Evolutionary conservation across 2,113 vertebrate species (phyloP), one percentile per base, ranked within the genome.

Genomic region (Anseranas semipalmata): DNA sequence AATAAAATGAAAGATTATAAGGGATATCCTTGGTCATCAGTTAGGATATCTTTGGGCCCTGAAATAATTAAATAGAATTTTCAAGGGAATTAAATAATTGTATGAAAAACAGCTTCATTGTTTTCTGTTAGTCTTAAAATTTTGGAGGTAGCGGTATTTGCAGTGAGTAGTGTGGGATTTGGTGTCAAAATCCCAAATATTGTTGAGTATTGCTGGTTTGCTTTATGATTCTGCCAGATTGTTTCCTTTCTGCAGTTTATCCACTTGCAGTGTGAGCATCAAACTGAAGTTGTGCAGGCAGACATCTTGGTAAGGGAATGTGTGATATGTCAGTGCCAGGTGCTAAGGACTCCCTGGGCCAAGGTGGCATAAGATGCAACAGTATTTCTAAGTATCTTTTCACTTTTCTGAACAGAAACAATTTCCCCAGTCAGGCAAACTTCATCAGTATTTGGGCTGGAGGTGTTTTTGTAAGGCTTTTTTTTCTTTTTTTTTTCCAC

Each of bases 401-500:
- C 43, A 22, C 27, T 82, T 92, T 56, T 62, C 32, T 45, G 39
- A 78, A 68, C 41, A 71, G 15, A 50, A 62, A 5, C 28, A 81
- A 4, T 30, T 45, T 7, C n/a, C 37, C 6, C 39, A 60, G 17
- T 30, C 17, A 65, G 77, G 56, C 52, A 72, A 50, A 87, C 3
- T 59, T 59, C 27, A 35, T 56, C 56, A 39, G 8, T 84, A 53
- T 74, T 55, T 91, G 60, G 43, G 24, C 70, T 53, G 18, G 7
- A 39, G 60, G n/a, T 8, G 32, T 89, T 50, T 79, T 41, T 11
- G 8, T 46, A 19, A 60, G 28, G 17, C 6, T 30, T 56, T 76
- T 7, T 68, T 8, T 3, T 7, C 46, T 6, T 3, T 2, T 18
- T 68, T 53, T 9, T 24, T 67, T 89, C 46, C 46, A n/a, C 0